phyloP scores from a whole-genome alignment of 1,140 invertebrate genomes.

The Drosophila biarmipes region DNA sequence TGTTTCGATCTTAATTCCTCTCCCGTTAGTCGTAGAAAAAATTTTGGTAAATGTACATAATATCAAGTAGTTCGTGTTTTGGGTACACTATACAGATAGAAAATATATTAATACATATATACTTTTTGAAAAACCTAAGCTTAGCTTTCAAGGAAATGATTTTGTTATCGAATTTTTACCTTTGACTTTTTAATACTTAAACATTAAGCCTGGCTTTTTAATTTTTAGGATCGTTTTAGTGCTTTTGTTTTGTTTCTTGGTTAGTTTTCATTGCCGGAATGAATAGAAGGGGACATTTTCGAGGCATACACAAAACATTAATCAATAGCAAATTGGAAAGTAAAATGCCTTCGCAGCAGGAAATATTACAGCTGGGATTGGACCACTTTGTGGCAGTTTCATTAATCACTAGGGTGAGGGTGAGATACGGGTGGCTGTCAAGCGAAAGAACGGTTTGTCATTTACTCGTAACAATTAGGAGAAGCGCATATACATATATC shows the following conservation, averaged over 20 bases:
- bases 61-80: constrained; percentile 58
- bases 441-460: constrained; percentile 21
- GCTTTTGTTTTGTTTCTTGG: constrained; percentile 35
- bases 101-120: constrained; percentile 51
- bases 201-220: constrained; percentile 66
- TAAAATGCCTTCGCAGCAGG: constrained; percentile 40
- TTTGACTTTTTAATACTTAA: constrained; percentile 71
- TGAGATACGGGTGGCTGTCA: constrained; percentile 21
- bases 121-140: constrained; percentile 62
- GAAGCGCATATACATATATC: constrained; percentile 67
- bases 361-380: constrained; percentile 36
- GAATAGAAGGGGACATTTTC: constrained; percentile 62
- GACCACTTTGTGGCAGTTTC: constrained; percentile 56
- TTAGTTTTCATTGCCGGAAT: constrained; percentile 75
- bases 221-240: constrained; percentile 30
- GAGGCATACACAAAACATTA: constrained; percentile 49
- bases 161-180: constrained; percentile 24
- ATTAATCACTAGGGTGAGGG: constrained; percentile 46
- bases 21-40: constrained; percentile 35
- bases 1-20: constrained; percentile 25
- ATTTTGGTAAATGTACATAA: constrained; percentile 65
- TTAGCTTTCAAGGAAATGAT: constrained; percentile 73
- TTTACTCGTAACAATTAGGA: constrained; percentile 64
- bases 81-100: constrained; percentile 55
- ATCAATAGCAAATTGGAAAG: constrained; percentile 58